phyloP scores from a whole-genome alignment of 2,888 invertebrate species.

The Agapetus fuscipes region DNA sequence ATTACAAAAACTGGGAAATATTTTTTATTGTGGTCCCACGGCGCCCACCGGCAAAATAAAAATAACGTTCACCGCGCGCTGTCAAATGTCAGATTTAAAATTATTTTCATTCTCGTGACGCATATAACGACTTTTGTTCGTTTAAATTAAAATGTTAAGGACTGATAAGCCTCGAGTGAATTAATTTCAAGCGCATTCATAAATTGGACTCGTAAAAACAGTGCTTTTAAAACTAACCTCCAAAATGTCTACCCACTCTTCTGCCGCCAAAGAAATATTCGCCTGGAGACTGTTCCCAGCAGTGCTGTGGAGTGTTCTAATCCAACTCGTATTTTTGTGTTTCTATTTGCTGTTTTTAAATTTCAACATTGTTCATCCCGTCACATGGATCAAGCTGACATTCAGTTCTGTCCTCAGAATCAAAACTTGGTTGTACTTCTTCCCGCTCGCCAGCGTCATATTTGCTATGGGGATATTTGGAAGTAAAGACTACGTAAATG shows the following conservation, averaged over 20 bases:
- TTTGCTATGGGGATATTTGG: slow-evolving; percentile 63
- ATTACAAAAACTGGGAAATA: too few species aligned
- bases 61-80: too few species aligned
- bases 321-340: slow-evolving; percentile 44
- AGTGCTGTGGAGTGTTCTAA: slow-evolving; percentile 47
- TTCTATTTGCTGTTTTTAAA: slow-evolving; percentile 48
- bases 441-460: slow-evolving; percentile 53
- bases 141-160: too few species aligned
- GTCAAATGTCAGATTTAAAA: too few species aligned
- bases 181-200: too few species aligned
- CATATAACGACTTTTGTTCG: too few species aligned
- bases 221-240: too few species aligned
- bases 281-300: slow-evolving; percentile 49
- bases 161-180: too few species aligned
- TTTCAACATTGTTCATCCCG: slow-evolving; percentile 51
- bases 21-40: too few species aligned
- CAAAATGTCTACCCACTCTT: slow-evolving; percentile 10
- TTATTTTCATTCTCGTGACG: too few species aligned
- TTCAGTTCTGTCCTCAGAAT: slow-evolving; percentile 48
- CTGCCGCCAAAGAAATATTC: slow-evolving; percentile 44
- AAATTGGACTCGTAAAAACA: too few species aligned
- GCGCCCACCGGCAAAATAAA: too few species aligned
- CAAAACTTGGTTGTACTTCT: slow-evolving; percentile 55
- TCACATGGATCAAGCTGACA: slow-evolving; percentile 54
- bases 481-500: slow-evolving; percentile 57